phyloP scores from a whole-genome alignment of 1,140 invertebrate genomes.

The Hyles vespertilio region DNA sequence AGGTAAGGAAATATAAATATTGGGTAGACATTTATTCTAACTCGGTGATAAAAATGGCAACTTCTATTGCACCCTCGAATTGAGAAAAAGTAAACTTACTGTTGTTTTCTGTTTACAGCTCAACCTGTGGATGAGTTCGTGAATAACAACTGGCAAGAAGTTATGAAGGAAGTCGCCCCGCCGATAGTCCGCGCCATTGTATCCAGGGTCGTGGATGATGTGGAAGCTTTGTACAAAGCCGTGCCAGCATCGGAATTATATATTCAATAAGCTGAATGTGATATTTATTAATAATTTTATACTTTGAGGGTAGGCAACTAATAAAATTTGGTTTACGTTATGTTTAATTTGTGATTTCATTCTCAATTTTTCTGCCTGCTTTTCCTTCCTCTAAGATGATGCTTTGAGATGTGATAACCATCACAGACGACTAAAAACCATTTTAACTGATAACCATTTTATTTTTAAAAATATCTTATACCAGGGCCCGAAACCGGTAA shows the following conservation, averaged over 20 bases:
- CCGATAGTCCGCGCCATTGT: slow-evolving; percentile 42
- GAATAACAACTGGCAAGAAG: slow-evolving; percentile 57
- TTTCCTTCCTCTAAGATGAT: too few species aligned
- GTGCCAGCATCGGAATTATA: slow-evolving; percentile 35
- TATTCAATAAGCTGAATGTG: slow-evolving; percentile 15
- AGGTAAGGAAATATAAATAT: slow-evolving; percentile 37
- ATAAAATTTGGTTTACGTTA: neutral
- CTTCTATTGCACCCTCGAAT: too few species aligned
- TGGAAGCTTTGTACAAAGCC: slow-evolving; percentile 36
- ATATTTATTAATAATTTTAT: slow-evolving; percentile 3
- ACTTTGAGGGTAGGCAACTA: neutral
- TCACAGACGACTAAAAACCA: too few species aligned
- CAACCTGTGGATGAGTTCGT: slow-evolving; percentile 44
- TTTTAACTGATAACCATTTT: too few species aligned
- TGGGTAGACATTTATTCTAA: too few species aligned
- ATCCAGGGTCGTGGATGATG: slow-evolving; percentile 22
- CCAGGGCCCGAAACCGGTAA: too few species aligned
- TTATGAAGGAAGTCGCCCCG: slow-evolving; percentile 49
- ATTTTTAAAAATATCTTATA: too few species aligned
- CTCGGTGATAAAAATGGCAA: too few species aligned
- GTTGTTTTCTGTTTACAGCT: slow-evolving; percentile 26
- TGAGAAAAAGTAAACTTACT: too few species aligned
- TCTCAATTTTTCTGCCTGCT: too few species aligned
- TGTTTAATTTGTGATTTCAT: too few species aligned
- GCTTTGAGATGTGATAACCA: too few species aligned